Evolutionary conservation across 2,797 vertebrate genomes (phyloP).

Genomic region (Octomys mimax): DNA sequence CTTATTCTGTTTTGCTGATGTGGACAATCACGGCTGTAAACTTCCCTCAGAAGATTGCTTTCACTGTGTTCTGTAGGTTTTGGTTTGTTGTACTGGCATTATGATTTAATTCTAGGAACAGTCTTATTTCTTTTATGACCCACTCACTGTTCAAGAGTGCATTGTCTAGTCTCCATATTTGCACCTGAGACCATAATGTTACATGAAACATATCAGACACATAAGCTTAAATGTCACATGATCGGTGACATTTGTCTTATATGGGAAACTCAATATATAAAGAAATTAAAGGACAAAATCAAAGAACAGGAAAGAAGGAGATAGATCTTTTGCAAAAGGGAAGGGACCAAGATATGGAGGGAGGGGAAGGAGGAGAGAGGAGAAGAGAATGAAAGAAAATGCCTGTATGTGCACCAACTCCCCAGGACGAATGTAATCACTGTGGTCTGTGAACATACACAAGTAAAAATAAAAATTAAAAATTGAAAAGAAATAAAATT

Average conservation of each 20-base stretch:
- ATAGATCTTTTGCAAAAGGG: background rate
- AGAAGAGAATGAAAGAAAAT: background rate
- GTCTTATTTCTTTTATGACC: background rate
- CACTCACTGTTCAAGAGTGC: background rate
- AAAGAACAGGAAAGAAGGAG: background rate
- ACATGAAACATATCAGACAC: background rate
- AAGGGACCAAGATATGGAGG: background rate
- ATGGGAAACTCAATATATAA: background rate
- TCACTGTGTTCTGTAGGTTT: background rate
- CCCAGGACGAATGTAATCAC: background rate
- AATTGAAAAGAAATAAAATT: background rate
- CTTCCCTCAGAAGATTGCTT: background rate
- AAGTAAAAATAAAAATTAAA: background rate
- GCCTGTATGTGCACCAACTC: background rate
- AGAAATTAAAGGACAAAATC: background rate
- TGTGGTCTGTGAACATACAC: background rate
- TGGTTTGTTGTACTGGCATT: background rate
- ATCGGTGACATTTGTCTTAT: background rate
- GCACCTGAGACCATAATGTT: background rate
- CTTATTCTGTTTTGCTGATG: background rate
- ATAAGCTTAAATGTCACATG: background rate
- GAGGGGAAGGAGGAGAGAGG: background rate
- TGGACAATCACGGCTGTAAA: background rate
- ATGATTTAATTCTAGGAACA: background rate
- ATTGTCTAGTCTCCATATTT: background rate